phyloP scores from a whole-genome alignment of 2,113 vertebrate genomes.

The Ptilorrhoa leucosticta region DNA sequence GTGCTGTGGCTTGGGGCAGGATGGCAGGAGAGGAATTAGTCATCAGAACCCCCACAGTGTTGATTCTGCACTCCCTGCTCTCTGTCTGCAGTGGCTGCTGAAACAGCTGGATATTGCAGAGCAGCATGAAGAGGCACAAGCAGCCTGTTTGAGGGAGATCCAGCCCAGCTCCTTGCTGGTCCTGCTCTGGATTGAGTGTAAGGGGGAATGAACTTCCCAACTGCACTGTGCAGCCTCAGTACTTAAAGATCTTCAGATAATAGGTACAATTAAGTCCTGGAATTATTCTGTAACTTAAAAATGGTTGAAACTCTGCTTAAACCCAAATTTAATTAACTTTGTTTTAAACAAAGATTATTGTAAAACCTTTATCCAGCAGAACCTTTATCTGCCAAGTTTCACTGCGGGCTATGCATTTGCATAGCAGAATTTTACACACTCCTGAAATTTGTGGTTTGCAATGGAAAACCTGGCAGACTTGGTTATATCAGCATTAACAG shows the following conservation, averaged over 20 bases:
- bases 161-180: background rate
- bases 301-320: background rate
- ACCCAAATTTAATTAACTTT: conserved; percentile 46
- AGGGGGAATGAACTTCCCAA: background rate
- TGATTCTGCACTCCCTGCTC: background rate
- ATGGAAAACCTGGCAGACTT: background rate
- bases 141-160: background rate
- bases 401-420: background rate
- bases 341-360: conserved; percentile 69
- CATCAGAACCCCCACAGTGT: fast-evolving
- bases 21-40: background rate
- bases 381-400: background rate
- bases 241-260: background rate
- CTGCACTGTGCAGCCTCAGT: fast-evolving
- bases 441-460: background rate
- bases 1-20: background rate
- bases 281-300: background rate
- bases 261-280: background rate
- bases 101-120: background rate
- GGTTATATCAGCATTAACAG: background rate
- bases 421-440: background rate
- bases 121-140: fast-evolving
- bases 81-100: background rate
- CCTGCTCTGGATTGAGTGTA: fast-evolving
- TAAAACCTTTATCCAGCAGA: background rate